Evolutionary conservation across 2,113 vertebrate genomes (phyloP).

Genomic region (Falcunculus frontatus): DNA sequence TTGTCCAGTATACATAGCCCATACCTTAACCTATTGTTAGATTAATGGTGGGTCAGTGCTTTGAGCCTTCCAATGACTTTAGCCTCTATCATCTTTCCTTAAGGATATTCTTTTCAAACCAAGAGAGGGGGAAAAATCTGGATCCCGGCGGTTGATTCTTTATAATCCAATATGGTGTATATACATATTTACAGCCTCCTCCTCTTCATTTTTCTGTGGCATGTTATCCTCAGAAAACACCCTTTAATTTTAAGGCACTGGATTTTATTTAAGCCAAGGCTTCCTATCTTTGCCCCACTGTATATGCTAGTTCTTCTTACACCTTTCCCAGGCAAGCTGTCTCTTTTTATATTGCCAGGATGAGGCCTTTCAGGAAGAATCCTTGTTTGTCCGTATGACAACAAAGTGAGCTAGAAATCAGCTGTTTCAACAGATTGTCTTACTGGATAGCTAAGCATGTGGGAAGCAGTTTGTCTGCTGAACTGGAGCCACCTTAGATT

Average conservation of each 20-base stretch:
- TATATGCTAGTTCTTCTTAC: conserved; percentile 53
- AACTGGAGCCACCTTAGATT: conserved; percentile 53
- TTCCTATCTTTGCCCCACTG: conserved; percentile 45
- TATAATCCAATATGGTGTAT: neutral
- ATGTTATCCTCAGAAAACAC: conserved; percentile 10
- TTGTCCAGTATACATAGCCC: neutral
- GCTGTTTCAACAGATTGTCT: conserved; percentile 63
- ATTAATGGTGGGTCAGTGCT: neutral
- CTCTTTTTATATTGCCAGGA: conserved; percentile 47
- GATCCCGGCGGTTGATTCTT: neutral
- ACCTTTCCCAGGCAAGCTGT: conserved; percentile 54
- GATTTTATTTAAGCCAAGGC: conserved; percentile 42
- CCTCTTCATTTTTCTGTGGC: conserved; percentile 19
- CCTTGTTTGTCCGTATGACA: conserved; percentile 56
- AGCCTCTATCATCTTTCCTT: neutral
- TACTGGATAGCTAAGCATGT: conserved; percentile 48
- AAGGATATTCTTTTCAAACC: neutral
- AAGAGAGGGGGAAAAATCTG: neutral
- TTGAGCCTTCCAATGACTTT: neutral
- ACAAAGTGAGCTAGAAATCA: conserved; percentile 61
- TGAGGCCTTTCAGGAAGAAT: conserved; percentile 58
- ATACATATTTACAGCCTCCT: conserved; percentile 34
- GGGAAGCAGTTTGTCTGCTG: conserved; percentile 59
- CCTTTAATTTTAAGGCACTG: conserved; percentile 16
- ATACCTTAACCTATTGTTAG: neutral